These are phyloP conservation scores for Drosophila bunnanda DNA, from an alignment of 2,888 invertebrate genomes.

Conservation along the genomic window DNA sequence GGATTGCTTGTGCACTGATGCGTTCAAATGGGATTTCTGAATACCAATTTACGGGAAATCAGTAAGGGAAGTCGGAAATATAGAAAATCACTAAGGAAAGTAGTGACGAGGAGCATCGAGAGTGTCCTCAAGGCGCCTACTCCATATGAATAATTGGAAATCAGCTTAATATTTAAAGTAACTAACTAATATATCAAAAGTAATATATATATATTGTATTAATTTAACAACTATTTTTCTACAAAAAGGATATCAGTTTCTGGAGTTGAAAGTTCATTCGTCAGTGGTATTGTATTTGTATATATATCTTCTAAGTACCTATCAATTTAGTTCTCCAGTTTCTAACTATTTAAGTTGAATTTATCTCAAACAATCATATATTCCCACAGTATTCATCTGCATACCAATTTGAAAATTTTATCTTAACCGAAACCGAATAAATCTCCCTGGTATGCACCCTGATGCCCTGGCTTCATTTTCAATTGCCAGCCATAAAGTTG, in stretches of 20 bases:
- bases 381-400: neutral
- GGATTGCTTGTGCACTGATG: conserved; percentile 27
- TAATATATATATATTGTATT: neutral
- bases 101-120: neutral
- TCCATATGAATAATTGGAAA: neutral
- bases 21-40: conserved; percentile 33
- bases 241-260: neutral
- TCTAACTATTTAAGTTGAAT: neutral
- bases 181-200: neutral
- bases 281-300: neutral
- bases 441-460: conserved; percentile 10
- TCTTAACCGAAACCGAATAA: conserved; percentile 25
- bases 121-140: too few species aligned
- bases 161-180: neutral
- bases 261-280: neutral
- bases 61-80: conserved; percentile 19
- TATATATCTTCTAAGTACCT: neutral
- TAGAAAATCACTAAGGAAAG: neutral
- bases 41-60: conserved; percentile 34
- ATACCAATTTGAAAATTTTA: conserved; percentile 14
- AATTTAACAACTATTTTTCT: neutral
- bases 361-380: too few species aligned
- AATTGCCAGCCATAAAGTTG: conserved; percentile 42
- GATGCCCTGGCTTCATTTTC: conserved; percentile 25
- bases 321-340: neutral